Evolutionary conservation across 1,140 invertebrate genomes (phyloP), one percentile per base, ranked within the genome.

Genomic region (Halesus radiatus): DNA sequence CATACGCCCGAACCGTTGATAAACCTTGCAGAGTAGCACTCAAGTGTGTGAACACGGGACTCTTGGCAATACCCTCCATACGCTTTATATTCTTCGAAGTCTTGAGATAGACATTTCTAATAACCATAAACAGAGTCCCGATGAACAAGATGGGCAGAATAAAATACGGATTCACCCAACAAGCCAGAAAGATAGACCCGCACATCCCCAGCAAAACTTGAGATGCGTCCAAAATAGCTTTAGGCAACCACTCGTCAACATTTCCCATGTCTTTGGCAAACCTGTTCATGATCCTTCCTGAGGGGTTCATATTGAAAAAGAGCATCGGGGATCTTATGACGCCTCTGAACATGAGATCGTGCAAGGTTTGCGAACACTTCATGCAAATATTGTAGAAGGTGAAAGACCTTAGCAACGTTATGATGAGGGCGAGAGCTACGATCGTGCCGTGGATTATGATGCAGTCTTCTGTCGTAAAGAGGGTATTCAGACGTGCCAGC

Each of bases 161-260:
- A 80, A 96, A 92, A 85, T 91, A 92, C 0, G 92, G 92, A 86
- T 94, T 94, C 0, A 95, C 90, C 1, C 92, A 88, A 26, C 92
- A 92, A 0, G 94, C 91, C 8, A 96, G 90, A 10, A 91, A 80
- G 3, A 90, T 84, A 0, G 89, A 86, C 3, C 91, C 91, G 0
- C 86, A 60, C 84, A 90, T 88, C 23, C 89, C 86, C 18, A 93
- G 83, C 26, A 90, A 89, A 5, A 92, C 88, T 85, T 92, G 91
- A 1, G 94, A 86, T 53, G 94, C 92, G 85, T 96, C 95, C 72
- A 96, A 90, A 72, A 94, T 90, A 1, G 92, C 89, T 80, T 89
- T 89, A 80, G 96, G 96, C 20, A 98, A 87, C 3, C 93, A 84
- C 87, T 98, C 96, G 86, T 97, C 96, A 52, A 97, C 91, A 3